These are phyloP conservation scores for Platalea minor DNA, from an alignment of 2,797 vertebrate species.

Conservation along the genomic window DNA sequence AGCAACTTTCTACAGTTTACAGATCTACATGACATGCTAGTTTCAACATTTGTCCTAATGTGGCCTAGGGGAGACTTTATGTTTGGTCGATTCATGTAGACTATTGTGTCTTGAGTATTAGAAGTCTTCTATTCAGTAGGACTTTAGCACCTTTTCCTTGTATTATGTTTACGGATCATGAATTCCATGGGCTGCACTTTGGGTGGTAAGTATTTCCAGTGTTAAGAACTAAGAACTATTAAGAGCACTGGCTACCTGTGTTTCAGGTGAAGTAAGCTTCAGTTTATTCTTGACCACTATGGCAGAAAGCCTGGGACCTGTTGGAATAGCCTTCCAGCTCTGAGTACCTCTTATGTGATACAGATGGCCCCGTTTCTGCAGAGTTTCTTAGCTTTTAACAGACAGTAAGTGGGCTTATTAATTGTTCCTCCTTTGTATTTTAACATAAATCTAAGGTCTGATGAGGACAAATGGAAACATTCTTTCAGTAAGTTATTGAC, in stretches of 20 bases:
- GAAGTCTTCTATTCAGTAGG: background rate
- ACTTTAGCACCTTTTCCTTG: background rate
- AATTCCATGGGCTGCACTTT: background rate
- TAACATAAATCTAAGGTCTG: background rate
- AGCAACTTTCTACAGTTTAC: background rate
- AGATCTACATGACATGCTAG: rapidly evolving
- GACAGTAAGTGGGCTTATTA: background rate
- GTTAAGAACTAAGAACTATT: background rate
- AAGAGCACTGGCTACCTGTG: background rate
- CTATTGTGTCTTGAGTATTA: no score
- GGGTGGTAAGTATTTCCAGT: background rate
- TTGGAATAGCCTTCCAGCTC: background rate
- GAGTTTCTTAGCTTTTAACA: background rate
- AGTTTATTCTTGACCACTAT: background rate
- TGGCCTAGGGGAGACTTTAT: background rate
- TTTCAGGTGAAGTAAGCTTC: background rate
- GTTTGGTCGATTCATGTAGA: background rate
- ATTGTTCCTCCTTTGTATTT: background rate
- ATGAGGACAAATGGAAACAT: background rate
- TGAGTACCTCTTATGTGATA: background rate
- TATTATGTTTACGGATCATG: background rate
- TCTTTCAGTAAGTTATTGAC: background rate
- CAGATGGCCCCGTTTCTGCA: background rate
- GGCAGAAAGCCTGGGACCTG: background rate
- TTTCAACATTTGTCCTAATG: rapidly evolving